phyloP scores from a whole-genome alignment of 2,797 vertebrate species.

The Acrossocheilus fasciatus region DNA sequence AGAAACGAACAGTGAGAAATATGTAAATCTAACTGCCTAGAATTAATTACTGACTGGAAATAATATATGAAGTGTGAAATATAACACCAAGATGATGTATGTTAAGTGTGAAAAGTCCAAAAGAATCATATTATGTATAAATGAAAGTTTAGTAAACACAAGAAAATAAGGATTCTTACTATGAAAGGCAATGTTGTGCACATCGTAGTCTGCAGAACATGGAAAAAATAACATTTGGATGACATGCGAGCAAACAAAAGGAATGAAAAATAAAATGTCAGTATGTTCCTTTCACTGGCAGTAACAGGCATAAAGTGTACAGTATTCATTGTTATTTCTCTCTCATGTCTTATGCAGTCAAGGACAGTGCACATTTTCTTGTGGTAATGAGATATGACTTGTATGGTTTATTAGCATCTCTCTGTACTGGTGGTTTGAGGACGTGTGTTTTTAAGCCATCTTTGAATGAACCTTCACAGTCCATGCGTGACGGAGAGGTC shows the following conservation, averaged over 20 bases:
- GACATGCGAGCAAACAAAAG: conserved; percentile 61
- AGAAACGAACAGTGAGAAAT: not conserved
- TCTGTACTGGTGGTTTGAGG: not conserved
- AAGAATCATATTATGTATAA: conserved; percentile 59
- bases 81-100: not conserved
- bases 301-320: conserved; percentile 49
- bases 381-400: conserved; percentile 36
- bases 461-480: conserved; percentile 17
- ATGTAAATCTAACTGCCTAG: not conserved
- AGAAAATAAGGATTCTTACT: conserved; percentile 61
- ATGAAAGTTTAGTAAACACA: conserved; percentile 33
- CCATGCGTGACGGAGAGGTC: not conserved
- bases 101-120: conserved; percentile 22
- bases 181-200: conserved; percentile 62
- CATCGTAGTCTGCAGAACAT: conserved; percentile 54
- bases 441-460: not conserved
- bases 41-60: not conserved
- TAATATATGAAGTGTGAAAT: not conserved
- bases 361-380: conserved; percentile 15
- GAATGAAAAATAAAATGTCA: conserved; percentile 44
- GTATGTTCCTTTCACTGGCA: conserved; percentile 32
- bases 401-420: conserved; percentile 24
- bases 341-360: conserved; percentile 48
- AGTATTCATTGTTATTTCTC: conserved; percentile 59
- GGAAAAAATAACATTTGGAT: conserved; percentile 36